Evolutionary conservation across 1,140 invertebrate species (phyloP).

Genomic region (Asbolus verrucosus): DNA sequence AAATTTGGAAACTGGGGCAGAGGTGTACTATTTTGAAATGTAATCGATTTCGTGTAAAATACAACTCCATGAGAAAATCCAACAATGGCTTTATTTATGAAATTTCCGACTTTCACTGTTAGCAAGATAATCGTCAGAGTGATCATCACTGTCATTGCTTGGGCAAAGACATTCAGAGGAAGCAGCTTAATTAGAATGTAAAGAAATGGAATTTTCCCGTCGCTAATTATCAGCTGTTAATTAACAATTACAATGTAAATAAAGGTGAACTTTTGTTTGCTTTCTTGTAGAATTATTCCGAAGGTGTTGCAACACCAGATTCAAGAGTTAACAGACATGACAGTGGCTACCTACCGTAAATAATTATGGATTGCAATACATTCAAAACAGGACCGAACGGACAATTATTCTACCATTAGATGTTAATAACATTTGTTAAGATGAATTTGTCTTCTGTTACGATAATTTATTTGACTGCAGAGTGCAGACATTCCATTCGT

Average conservation of each 20-base stretch:
- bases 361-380: no score
- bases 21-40: slow-evolving; percentile 6
- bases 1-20: slow-evolving; percentile 1
- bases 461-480: no score
- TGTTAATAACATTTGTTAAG: no score
- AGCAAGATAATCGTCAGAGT: slow-evolving; percentile 10
- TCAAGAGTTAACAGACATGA: no score
- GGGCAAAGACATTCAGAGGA: slow-evolving; percentile 26
- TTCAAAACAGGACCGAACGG: no score
- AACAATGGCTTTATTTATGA: slow-evolving; percentile 29
- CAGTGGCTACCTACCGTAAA: no score
- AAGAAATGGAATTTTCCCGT: slow-evolving; percentile 7
- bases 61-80: slow-evolving; percentile 9
- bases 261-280: not conserved
- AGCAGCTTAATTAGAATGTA: slow-evolving; percentile 17
- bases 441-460: no score
- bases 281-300: not conserved
- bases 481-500: no score
- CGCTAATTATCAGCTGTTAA: slow-evolving; percentile 11
- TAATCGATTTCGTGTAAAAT: slow-evolving; percentile 9
- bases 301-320: no score
- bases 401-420: no score
- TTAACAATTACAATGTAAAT: slow-evolving; percentile 27
- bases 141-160: not conserved
- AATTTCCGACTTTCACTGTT: slow-evolving; percentile 27